A percentile compares a stretch with the other conserved stretches of the same genome.
Conservation (phyloP, 2,888 invertebrate species). For the Cheilosia urbana region DNA sequence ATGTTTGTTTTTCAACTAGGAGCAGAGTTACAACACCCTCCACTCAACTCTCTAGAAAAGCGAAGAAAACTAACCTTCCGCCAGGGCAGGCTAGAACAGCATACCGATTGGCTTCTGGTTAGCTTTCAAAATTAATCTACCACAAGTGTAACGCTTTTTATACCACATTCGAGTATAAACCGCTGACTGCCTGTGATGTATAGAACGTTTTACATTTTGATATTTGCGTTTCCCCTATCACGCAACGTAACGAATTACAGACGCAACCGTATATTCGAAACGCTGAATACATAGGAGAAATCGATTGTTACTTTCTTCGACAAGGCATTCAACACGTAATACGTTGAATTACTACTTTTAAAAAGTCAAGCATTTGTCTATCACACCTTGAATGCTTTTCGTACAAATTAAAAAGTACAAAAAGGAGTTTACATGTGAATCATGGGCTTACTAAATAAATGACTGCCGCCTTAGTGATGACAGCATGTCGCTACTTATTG, state of each 20-base stretch:
- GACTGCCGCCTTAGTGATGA: background rate
- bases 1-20: slow-evolving; percentile 29
- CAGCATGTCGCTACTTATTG: background rate
- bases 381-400: slow-evolving; percentile 1
- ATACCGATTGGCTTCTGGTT: slow-evolving; percentile 6
- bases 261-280: too few species aligned
- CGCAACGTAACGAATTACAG: too few species aligned
- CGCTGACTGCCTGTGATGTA: slow-evolving; percentile 23
- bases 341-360: slow-evolving; percentile 14
- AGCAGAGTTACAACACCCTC: background rate
- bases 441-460: background rate
- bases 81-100: slow-evolving; percentile 24
- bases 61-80: slow-evolving; percentile 20
- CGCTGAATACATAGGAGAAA: background rate
- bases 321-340: slow-evolving; percentile 2
- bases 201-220: too few species aligned
- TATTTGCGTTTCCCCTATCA: too few species aligned
- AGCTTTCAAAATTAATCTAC: slow-evolving; percentile 1
- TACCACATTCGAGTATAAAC: slow-evolving; percentile 18
- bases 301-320: slow-evolving; percentile 7
- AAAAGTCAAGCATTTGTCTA: background rate
- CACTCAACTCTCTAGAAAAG: slow-evolving; percentile 31
- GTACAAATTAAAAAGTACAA: slow-evolving; percentile 15
- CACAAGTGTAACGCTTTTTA: slow-evolving; percentile 32
- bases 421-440: slow-evolving; percentile 13